Percentiles rank a stretch among this genome's conserved stretches.
Evolutionary conservation across 2,113 vertebrate species (phyloP).

Genomic region (Narcine bancroftii): DNA sequence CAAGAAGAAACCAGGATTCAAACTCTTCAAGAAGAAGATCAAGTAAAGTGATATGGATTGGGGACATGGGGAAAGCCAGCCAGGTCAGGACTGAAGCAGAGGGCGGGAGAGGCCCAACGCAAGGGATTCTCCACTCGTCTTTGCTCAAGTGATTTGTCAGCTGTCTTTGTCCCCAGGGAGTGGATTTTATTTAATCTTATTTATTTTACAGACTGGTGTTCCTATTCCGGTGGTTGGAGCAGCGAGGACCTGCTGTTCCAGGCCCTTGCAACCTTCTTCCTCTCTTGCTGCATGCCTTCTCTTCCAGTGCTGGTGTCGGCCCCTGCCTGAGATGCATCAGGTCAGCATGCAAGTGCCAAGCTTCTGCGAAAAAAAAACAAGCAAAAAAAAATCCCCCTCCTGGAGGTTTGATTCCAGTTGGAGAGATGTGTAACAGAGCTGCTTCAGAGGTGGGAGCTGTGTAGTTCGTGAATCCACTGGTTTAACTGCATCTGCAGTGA

Average conservation of each 20-base stretch:
- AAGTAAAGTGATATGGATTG: conserved; percentile 56
- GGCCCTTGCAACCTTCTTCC: too few relatives aligned
- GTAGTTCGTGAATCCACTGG: background rate
- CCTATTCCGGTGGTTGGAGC: background rate
- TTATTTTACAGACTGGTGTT: conserved; percentile 36
- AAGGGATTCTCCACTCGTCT: too few relatives aligned
- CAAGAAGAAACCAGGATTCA: conserved; percentile 92
- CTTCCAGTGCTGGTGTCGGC: background rate
- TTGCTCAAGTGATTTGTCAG: background rate
- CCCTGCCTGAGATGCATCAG: background rate
- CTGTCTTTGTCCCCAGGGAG: background rate
- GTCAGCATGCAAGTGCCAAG: background rate
- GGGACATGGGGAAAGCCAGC: background rate
- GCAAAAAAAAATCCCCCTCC: background rate
- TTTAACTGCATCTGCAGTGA: background rate
- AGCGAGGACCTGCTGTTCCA: background rate
- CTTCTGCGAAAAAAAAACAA: conserved; percentile 2
- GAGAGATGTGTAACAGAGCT: background rate
- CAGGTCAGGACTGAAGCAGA: background rate
- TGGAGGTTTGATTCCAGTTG: background rate
- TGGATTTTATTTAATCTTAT: conserved; percentile 38
- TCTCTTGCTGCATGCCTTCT: background rate
- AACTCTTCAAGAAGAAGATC: conserved; percentile 96
- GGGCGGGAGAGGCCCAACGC: background rate
- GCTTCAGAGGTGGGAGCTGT: background rate